A percentile compares a stretch with the other conserved stretches of the same genome.
These are phyloP conservation scores for Clinocottus analis DNA, from an alignment of 2,113 vertebrate species.

Conservation along the genomic window DNA sequence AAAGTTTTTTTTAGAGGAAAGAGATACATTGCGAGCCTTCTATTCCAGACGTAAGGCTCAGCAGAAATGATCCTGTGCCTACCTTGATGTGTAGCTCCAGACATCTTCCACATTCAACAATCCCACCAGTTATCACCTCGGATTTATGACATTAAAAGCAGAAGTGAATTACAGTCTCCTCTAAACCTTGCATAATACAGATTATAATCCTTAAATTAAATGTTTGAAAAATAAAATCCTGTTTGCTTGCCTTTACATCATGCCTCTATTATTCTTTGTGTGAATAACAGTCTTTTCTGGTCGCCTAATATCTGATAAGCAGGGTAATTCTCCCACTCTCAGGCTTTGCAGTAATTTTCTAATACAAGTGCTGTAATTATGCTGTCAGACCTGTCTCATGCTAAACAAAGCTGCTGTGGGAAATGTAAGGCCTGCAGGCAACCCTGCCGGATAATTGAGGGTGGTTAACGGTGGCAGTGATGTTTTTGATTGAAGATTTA, in stretches of 20 bases:
- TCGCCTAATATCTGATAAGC: conserved; percentile 62
- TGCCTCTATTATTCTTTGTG: conserved; percentile 53
- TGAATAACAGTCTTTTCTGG: conserved; percentile 55
- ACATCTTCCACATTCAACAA: conserved; percentile 17
- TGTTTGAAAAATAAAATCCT: conserved; percentile 47
- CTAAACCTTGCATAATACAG: conserved; percentile 21
- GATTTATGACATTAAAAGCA: conserved; percentile 33
- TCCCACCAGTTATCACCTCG: conserved; percentile 20
- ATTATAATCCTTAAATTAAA: conserved; percentile 40
- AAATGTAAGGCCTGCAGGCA: conserved; percentile 56
- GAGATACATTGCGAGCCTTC: conserved; percentile 36
- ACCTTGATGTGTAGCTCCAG: conserved; percentile 4
- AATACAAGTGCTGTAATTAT: conserved; percentile 65
- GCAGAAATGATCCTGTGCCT: conserved; percentile 11
- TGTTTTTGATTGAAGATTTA: conserved; percentile 74
- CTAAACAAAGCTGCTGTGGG: conserved; percentile 51
- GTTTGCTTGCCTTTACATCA: conserved; percentile 55
- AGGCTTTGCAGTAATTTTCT: conserved; percentile 63
- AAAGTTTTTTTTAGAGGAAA: conserved; percentile 39
- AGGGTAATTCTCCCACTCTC: conserved; percentile 54
- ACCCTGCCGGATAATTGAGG: conserved; percentile 62
- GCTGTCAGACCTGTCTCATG: conserved; percentile 59
- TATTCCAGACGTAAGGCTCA: conserved; percentile 23
- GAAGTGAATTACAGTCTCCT: conserved; percentile 22
- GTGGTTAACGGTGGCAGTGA: conserved; percentile 45